Conservation (phyloP, 2,888 invertebrate species). For the Auanema freiburgensis region DNA sequence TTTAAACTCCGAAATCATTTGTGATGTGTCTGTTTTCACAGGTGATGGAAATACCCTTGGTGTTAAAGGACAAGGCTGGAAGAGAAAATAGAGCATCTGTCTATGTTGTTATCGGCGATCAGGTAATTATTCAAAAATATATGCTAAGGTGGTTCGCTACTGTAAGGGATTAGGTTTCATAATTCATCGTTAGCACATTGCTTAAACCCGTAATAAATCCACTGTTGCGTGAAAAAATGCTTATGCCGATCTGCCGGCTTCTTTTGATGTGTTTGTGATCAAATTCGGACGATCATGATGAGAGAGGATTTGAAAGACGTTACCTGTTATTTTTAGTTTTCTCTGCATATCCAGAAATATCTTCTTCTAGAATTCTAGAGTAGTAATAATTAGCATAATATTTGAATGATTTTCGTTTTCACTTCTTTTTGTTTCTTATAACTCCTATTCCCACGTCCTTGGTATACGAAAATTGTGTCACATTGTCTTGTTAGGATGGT, state of each 20-base stretch:
- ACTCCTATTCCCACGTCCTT: no score
- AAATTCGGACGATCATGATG: not conserved
- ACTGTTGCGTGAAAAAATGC: not conserved
- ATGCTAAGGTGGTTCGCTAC: not conserved
- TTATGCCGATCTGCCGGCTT: not conserved
- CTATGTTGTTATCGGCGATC: constrained; percentile 89
- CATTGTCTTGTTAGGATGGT: no score
- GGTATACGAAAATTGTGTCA: no score
- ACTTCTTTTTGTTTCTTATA: no score
- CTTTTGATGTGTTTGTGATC: not conserved
- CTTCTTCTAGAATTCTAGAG: no score
- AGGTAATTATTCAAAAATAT: constrained; percentile 64
- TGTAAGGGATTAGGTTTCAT: no score
- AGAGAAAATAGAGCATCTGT: constrained; percentile 59
- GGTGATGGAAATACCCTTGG: constrained; percentile 89
- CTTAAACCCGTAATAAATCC: not conserved
- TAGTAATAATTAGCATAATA: no score
- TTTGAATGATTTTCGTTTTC: no score
- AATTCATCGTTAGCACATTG: not conserved
- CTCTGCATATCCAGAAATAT: no score
- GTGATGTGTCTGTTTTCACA: not conserved
- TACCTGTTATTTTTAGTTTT: no score
- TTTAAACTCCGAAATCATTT: not conserved
- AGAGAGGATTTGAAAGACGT: not conserved
- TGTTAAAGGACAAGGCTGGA: constrained; percentile 93